Evolutionary conservation across 2,113 vertebrate genomes (phyloP), one percentile per base, ranked within the genome.

Genomic region (Sardina pilchardus): DNA sequence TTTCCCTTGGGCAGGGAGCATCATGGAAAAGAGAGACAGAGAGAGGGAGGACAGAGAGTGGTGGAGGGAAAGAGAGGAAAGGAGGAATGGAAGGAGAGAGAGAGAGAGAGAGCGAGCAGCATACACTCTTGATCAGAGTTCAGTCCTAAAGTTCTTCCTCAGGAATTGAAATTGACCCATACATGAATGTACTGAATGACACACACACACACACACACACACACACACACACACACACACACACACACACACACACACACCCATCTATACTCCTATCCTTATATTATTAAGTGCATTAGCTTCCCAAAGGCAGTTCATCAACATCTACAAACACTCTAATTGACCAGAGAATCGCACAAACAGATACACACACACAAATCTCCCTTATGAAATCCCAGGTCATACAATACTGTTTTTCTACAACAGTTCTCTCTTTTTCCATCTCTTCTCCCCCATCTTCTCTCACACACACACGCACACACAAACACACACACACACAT

Each of bases 31-130:
- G 34, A 78, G 4, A 78, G 83, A 82, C 44, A 92, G 93, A 78
- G 83, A 82, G 53, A 92, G 93, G 93, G 91, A 93, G 92, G 91
- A 82, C 91, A 89, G 45, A 93, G 92, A 93, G 87, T 86, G 89
- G 87, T 85, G 88, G 88, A 91, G 90, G 91, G 90, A 92, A 88
- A 91, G 85, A 56, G 88, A 88, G 89, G 86, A 90, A 85, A 85
- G 24, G 86, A 50, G 85, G 87, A 88, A 59, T 85, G 87, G 86
- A 88, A 67, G 26, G 39, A 82, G 6, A 47, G 34, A 83, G 30
- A 16, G 12, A 86, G 81, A 34, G 71, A 42, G 82, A 86, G 81
- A 34, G 71, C n/a, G 82, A 83, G 30, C 30, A 71, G n/a, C 63
- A 71, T 10, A 71, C 63, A 30, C 63, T 34, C n/a, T 34, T 36